Evolutionary conservation across 2,888 invertebrate species (phyloP).

Genomic region (Andrena bucephala): DNA sequence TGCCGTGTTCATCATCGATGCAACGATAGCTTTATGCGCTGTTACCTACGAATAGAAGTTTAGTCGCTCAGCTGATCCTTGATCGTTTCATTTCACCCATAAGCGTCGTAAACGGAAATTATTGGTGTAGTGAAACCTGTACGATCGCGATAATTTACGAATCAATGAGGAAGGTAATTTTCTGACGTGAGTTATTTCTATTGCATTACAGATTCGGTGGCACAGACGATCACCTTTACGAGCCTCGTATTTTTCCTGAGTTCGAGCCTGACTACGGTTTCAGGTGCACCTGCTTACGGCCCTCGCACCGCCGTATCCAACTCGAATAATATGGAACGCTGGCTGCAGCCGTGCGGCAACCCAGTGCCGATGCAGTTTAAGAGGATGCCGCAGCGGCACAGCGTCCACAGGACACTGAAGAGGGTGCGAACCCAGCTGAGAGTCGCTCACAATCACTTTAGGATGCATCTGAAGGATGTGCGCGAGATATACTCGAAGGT

Average conservation of each 20-base stretch:
- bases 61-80: background rate
- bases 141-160: background rate
- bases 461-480: slow-evolving; percentile 79
- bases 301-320: slow-evolving; percentile 66
- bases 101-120: background rate
- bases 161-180: background rate
- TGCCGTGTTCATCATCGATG: too few relatives aligned
- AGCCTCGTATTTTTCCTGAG: slow-evolving; percentile 82
- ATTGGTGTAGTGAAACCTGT: background rate
- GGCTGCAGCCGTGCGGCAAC: slow-evolving; percentile 83
- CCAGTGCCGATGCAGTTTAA: slow-evolving; percentile 75
- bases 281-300: slow-evolving; percentile 77
- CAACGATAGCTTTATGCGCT: too few relatives aligned
- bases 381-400: slow-evolving; percentile 78
- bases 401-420: slow-evolving; percentile 80
- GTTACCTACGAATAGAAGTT: background rate
- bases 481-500: slow-evolving; percentile 83
- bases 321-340: slow-evolving; percentile 76
- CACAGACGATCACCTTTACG: slow-evolving; percentile 82
- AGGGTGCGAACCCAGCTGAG: slow-evolving; percentile 82
- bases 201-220: slow-evolving; percentile 81
- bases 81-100: background rate
- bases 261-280: slow-evolving; percentile 71
- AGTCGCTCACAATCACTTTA: slow-evolving; percentile 82
- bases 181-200: slow-evolving; percentile 29